Evolutionary conservation across 2,888 invertebrate genomes (phyloP), one percentile per base, ranked within the genome.

Genomic region (Drosophila kuntzei): DNA sequence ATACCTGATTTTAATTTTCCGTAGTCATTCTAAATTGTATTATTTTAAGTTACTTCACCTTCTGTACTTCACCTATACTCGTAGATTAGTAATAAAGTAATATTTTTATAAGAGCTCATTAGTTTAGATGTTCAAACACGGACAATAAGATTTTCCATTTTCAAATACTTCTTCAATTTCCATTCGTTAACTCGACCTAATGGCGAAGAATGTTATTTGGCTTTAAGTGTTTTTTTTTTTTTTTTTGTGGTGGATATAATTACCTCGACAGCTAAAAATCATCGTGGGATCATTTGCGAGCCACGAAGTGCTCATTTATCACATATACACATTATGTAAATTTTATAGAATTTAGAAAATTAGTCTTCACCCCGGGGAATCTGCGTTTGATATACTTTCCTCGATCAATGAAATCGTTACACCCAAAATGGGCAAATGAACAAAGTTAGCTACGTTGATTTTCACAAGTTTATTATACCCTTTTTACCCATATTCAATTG

Each of bases 401-500:
- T 39, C 14, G 6, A 36, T 36, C 8, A 14, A 36, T 36, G 7
- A 36, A 0, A 34, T 36, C 27, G 9, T 9, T 14, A 46, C 16
- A 12, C 18, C 4, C 3, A n/a, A 20, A 29, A 27, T 16, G 8
- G 34, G 7, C 6, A n/a, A 9, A 20, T 4, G 3, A n/a, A 22
- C 20, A n/a, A 1, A 14, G 14, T 36, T 25, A 27, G 27, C 7
- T 27, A 18, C 2, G 5, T 8, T 3, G 20, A 32, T 20, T 41
- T 29, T 32, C 53, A 41, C 39, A 54, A 54, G 53, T 54, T 54
- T 54, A 32, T 54, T 41, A 41, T 54, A 20, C 41, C 18, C 41
- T 54, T 53, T 41, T 20, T 54, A 41, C 5, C 11, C 27, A 53
- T 27, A 41, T 41, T 53, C 5, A 39, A 39, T 39, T 39, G 53